Conservation (phyloP, 2,113 vertebrate species). For the Pyrgilauda ruficollis region DNA sequence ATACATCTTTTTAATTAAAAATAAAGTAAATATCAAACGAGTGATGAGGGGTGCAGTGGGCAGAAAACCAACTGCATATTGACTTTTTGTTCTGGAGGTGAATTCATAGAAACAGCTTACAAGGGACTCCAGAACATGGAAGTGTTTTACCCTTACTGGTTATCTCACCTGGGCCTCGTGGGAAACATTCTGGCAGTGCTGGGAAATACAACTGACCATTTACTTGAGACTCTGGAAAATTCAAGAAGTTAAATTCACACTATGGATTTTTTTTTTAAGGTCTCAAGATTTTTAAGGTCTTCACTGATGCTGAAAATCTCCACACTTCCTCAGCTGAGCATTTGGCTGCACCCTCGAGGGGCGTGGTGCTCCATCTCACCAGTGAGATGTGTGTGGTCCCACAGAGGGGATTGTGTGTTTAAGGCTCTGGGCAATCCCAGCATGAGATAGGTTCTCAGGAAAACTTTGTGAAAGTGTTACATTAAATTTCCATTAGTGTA, state of each 20-base stretch:
- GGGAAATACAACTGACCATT: not conserved
- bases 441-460: not conserved
- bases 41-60: conserved; percentile 32
- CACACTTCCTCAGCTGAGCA: not conserved
- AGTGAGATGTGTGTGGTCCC: not conserved
- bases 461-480: not conserved
- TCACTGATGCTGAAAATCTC: not conserved
- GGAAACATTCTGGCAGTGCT: not conserved
- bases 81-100: conserved; percentile 1
- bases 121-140: not conserved
- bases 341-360: not conserved
- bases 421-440: not conserved
- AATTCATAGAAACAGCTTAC: not conserved
- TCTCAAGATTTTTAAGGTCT: not conserved
- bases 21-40: conserved; percentile 49
- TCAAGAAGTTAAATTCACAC: not conserved
- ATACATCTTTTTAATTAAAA: conserved; percentile 63
- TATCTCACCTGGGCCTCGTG: not conserved
- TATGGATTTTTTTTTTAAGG: not conserved
- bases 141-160: not conserved
- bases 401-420: not conserved
- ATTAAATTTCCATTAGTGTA: not conserved
- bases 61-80: conserved; percentile 17
- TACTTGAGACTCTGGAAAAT: not conserved
- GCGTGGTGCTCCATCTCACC: not conserved